A percentile compares a stretch with the other conserved stretches of the same genome.
phyloP scores from a whole-genome alignment of 2,113 vertebrate species.

The Emydura subglobosa region DNA sequence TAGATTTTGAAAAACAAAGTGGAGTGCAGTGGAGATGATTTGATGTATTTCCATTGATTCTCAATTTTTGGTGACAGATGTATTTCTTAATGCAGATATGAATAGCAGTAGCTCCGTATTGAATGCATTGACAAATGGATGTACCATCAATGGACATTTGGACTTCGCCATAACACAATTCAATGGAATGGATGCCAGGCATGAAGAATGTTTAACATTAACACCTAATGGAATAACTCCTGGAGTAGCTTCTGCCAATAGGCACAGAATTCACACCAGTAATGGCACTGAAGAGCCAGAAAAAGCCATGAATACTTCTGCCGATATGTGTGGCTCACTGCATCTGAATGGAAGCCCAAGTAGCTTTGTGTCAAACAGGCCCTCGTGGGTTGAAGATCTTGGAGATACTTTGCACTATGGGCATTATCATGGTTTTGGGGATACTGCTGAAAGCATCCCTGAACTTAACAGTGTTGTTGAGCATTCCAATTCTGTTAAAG shows the following conservation, averaged over 20 bases:
- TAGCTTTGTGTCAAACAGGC: slow-evolving; percentile 82
- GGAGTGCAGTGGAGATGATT: slow-evolving; percentile 31
- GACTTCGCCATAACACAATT: slow-evolving; percentile 74
- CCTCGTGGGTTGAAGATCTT: slow-evolving; percentile 80
- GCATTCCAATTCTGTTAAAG: slow-evolving; percentile 88
- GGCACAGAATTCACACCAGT: slow-evolving; percentile 42
- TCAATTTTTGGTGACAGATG: slow-evolving; percentile 83
- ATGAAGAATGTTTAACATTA: slow-evolving; percentile 55
- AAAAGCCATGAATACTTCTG: slow-evolving; percentile 39
- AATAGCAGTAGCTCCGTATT: slow-evolving; percentile 83
- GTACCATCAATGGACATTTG: slow-evolving; percentile 81
- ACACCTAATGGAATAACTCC: slow-evolving; percentile 40
- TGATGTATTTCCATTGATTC: slow-evolving; percentile 59
- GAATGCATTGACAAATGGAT: slow-evolving; percentile 82
- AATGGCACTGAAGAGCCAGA: slow-evolving; percentile 65
- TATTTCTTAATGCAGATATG: slow-evolving; percentile 87
- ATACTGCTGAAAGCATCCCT: slow-evolving; percentile 94
- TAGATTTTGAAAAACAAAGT: slow-evolving; percentile 8
- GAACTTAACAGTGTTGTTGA: slow-evolving; percentile 88
- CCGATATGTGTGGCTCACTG: slow-evolving; percentile 91
- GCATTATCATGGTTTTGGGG: slow-evolving; percentile 95
- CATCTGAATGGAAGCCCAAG: slow-evolving; percentile 88
- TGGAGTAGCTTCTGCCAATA: slow-evolving; percentile 32
- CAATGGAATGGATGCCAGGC: slow-evolving; percentile 71
- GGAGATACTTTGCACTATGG: slow-evolving; percentile 89